Base-by-base conservation (phyloP, 2,797 vertebrate species). In the Trachops cirrhosus region DNA sequence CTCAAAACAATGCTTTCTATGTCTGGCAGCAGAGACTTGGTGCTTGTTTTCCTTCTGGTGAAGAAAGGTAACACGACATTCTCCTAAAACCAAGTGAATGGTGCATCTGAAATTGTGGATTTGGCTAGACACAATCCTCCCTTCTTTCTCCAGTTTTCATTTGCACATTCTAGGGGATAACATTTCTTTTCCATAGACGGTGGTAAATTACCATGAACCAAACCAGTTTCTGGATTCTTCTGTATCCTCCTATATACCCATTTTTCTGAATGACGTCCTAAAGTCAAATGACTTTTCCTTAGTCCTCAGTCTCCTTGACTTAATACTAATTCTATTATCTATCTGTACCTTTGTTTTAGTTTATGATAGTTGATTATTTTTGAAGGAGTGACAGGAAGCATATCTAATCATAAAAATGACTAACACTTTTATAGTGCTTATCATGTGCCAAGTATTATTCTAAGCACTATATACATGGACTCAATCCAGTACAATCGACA, bases 1-100 rank as follows among this genome's bases (percentile, higher is more conserved):
- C 73, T 82, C 91, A 90, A 93, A 95, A 97, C 94, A 97, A 95
- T 93, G 22, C 89, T 96, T 93, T 79, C 94, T 88, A 75, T 92
- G 95, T 97, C 83, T 96, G 64, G 57, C 57, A 88, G 79, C 62
- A 85, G 84, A 96, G 93, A 93, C 93, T 85, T 95, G 96, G 75
- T 94, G 75, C 95, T 96, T 84, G 39, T 95, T 97, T 95, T 90
- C 70, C 71, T 96, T 85, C 71, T 90, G 50, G 83, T 91, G n/a
- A 95, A 85, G 83, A 97, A 95, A 93, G 96, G 86, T 94, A 93
- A 88, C 59, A 87, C 50, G 57, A 86, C 86, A 93, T 95, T 95
- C 94, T 64, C 94, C 74, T 59, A 86, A 91, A 87, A 73, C 68
- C 87, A 73, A 94, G 26, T 34, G 32, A 91, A 80, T 79, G 68